These are phyloP conservation scores for Pangasianodon gigas DNA, from an alignment of 2,113 vertebrate genomes.

Conservation along the genomic window DNA sequence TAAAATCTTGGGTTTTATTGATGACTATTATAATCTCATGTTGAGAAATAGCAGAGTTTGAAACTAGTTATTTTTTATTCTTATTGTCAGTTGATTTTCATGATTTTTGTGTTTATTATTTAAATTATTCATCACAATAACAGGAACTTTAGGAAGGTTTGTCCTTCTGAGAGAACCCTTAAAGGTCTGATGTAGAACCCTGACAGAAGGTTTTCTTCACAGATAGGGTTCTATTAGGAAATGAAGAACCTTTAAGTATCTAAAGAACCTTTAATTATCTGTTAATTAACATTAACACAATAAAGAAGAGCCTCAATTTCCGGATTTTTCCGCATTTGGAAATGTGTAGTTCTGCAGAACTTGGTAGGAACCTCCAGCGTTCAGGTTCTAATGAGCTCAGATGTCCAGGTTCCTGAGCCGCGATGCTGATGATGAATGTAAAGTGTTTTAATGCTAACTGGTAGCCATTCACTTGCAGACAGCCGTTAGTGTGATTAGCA, in stretches of 20 bases:
- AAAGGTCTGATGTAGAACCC: too few relatives aligned
- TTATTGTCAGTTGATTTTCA: too few relatives aligned
- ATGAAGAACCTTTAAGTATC: too few relatives aligned
- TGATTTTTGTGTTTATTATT: too few relatives aligned
- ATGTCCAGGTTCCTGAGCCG: not conserved
- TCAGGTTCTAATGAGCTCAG: not conserved
- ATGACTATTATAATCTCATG: too few relatives aligned
- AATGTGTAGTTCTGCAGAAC: not conserved
- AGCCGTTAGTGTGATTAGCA: not conserved
- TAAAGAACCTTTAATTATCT: not conserved
- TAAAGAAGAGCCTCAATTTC: not conserved
- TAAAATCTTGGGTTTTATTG: too few relatives aligned
- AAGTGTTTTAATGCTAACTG: not conserved
- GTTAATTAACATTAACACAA: not conserved
- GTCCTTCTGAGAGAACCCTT: not conserved
- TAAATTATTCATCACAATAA: too few relatives aligned
- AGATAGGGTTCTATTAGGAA: not conserved
- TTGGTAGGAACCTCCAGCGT: not conserved
- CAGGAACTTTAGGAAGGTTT: too few relatives aligned
- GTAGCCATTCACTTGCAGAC: not conserved
- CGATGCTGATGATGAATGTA: not conserved
- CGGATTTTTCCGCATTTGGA: not conserved
- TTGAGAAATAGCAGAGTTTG: too few relatives aligned
- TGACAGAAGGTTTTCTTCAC: too few relatives aligned
- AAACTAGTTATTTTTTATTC: too few relatives aligned